phyloP scores from a whole-genome alignment of 2,888 invertebrate species.

The Busseola fusca region DNA sequence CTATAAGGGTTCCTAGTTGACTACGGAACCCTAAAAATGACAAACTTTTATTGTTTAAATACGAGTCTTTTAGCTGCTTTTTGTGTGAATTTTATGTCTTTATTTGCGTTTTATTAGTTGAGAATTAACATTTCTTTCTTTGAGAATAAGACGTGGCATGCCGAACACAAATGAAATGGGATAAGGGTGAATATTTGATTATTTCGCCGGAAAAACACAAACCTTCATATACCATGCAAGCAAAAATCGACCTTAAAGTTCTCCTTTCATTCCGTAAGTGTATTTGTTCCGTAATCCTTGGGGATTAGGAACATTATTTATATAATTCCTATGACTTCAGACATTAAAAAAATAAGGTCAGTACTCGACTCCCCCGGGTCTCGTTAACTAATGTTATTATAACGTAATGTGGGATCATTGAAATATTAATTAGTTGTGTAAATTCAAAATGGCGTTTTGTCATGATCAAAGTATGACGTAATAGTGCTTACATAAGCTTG shows the following conservation, averaged over 20 bases:
- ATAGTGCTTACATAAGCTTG: neutral
- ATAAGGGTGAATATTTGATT: neutral
- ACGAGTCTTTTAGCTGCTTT: no score
- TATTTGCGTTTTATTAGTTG: neutral
- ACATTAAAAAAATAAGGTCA: constrained; percentile 17
- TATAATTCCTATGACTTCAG: neutral
- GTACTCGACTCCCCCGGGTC: neutral
- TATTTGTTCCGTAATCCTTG: neutral
- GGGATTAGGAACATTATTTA: neutral
- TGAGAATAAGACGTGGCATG: neutral
- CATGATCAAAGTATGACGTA: neutral
- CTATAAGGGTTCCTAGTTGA: no score
- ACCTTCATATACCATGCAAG: neutral
- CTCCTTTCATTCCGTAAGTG: neutral
- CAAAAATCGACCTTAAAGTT: neutral
- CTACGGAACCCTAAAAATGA: no score
- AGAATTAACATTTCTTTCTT: neutral
- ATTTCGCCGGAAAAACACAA: neutral
- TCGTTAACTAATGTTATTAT: neutral
- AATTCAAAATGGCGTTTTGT: neutral
- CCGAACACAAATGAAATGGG: neutral
- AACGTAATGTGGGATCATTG: neutral
- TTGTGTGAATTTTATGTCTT: no score
- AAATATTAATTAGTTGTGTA: neutral
- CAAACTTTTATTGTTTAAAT: no score